phyloP scores from a whole-genome alignment of 1,140 invertebrate species.

The Sipha flava region DNA sequence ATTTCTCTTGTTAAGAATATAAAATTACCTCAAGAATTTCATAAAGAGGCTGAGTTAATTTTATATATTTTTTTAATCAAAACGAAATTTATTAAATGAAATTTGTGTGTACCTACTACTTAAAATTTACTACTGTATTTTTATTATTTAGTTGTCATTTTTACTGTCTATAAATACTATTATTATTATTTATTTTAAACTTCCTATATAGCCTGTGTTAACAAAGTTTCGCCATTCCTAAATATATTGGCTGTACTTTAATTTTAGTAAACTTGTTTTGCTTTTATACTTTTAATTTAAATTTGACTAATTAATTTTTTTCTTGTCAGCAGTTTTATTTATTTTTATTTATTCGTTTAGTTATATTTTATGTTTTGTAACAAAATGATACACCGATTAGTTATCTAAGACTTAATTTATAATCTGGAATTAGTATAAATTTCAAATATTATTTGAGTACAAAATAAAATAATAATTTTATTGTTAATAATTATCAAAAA shows the following conservation, averaged over 20 bases:
- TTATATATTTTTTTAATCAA: slow-evolving; percentile 10
- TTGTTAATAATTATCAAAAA: background rate
- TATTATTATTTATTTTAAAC: too few relatives aligned
- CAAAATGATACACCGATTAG: too few relatives aligned
- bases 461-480: background rate
- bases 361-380: background rate
- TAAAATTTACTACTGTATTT: too few relatives aligned
- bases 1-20: background rate
- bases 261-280: background rate
- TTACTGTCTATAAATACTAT: too few relatives aligned
- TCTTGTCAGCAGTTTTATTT: background rate
- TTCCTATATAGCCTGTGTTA: too few relatives aligned
- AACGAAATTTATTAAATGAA: background rate
- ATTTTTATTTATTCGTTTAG: background rate
- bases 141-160: too few relatives aligned
- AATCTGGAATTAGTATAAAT: background rate
- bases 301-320: background rate
- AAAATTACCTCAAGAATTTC: background rate
- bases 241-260: background rate
- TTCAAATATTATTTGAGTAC: background rate
- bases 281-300: background rate
- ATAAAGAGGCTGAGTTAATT: background rate
- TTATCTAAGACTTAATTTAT: too few relatives aligned
- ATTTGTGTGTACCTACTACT: too few relatives aligned
- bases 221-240: background rate